Conservation (phyloP, 2,797 vertebrate genomes). For the Enteromius anoplus region DNA sequence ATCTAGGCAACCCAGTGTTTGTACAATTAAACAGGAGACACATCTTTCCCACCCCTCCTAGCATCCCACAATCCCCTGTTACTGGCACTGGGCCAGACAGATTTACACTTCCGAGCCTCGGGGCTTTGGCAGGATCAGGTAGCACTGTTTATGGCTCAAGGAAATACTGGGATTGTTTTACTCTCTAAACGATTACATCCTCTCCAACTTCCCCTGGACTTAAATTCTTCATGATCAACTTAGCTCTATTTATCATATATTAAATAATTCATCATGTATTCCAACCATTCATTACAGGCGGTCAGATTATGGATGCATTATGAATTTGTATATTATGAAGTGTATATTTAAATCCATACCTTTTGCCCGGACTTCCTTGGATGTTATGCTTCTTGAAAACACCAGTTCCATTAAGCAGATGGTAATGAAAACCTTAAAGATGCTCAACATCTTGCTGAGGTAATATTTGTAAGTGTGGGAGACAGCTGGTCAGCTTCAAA, state of each 20-base stretch:
- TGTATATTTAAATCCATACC: slow-evolving; percentile 61
- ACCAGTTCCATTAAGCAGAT: slow-evolving; percentile 63
- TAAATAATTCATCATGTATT: neutral
- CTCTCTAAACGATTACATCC: slow-evolving; percentile 56
- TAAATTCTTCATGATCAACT: slow-evolving; percentile 54
- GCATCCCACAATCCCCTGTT: slow-evolving; percentile 51
- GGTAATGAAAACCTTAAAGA: slow-evolving; percentile 66
- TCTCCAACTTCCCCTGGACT: slow-evolving; percentile 61
- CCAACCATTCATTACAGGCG: neutral
- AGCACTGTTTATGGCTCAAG: slow-evolving; percentile 69
- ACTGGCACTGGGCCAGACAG: slow-evolving; percentile 71
- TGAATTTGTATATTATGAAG: neutral
- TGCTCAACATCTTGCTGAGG: slow-evolving; percentile 67
- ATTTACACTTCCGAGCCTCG: slow-evolving; percentile 79
- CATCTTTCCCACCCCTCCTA: slow-evolving; percentile 32
- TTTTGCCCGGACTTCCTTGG: slow-evolving; percentile 64
- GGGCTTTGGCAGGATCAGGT: slow-evolving; percentile 72
- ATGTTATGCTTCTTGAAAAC: slow-evolving; percentile 49
- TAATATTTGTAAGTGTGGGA: slow-evolving; percentile 42
- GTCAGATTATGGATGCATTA: neutral
- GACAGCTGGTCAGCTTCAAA: slow-evolving; percentile 66
- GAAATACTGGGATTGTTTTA: slow-evolving; percentile 64
- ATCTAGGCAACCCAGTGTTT: slow-evolving; percentile 51
- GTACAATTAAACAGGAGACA: slow-evolving; percentile 51
- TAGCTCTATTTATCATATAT: neutral